Base-by-base conservation (phyloP, 2,113 vertebrate species). In the Astatoreochromis straeleni region DNA sequence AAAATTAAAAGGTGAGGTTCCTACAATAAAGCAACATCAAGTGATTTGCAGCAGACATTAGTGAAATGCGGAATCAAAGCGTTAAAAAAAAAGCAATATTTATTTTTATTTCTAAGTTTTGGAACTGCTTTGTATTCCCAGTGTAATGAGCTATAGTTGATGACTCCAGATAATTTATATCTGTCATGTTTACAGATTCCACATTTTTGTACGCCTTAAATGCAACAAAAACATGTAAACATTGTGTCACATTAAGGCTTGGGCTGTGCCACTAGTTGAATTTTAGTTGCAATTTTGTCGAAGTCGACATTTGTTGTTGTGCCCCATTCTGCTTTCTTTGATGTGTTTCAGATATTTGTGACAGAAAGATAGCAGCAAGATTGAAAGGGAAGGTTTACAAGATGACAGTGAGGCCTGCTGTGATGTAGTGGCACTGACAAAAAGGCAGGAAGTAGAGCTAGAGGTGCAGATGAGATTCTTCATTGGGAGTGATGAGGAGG, bases 401-500 rank as follows among this genome's bases (percentile, higher is more conserved):
- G 63, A 38, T 65, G 33, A 21, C 13, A 0, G 19, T 68, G 19
- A 21, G 63, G n/a, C 33, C 63, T 40, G 58, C 31, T 63, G 58
- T 33, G 58, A 60, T 60, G 58, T 33, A 33, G 16, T 63, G 29
- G 58, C 58, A 33, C 29, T 63, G 29, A 63, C 58, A 63, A 63
- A 63, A 33, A 19, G 58, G 58, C 29, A 19, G 58, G 58, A 33
- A 63, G 29, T 0, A 63, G 31, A n/a, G 31, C 58, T 63, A 63
- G 58, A 63, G 4, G 58, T 63, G 1, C 58, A 63, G 6, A 35
- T n/a, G 31, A 1, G 31, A 0, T 35, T 35, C 0, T 63, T 35
- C 58, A 63, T 35, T 35, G 58, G 58, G 31, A 63, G 31, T 63
- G 31, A 63, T 63, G 58, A 63, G 58, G 58, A 63, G 58, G 58